phyloP scores from a whole-genome alignment of 1,140 invertebrate genomes.

The Papilio machaon region DNA sequence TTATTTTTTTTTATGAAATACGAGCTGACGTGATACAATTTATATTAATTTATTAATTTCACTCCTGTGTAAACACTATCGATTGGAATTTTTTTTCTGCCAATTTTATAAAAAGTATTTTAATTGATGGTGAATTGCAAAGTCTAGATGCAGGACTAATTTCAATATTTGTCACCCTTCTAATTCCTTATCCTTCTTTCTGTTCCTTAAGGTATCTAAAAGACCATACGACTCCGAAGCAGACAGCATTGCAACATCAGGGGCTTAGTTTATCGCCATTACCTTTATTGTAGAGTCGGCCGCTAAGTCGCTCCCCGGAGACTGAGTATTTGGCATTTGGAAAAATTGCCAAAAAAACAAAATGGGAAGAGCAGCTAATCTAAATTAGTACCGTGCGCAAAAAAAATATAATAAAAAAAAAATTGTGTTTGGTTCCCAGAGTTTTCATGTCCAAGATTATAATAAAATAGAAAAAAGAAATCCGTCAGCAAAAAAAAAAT shows the following conservation, averaged over 20 bases:
- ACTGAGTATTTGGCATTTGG: constrained; percentile 61
- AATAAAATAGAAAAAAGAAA: neutral
- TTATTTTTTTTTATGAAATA: constrained; percentile 16
- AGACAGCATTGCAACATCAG: neutral
- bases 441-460: neutral
- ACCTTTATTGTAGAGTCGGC: constrained; percentile 45
- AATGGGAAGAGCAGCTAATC: constrained; percentile 63
- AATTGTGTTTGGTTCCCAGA: no score
- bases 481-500: no score
- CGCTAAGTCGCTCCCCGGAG: constrained; percentile 59
- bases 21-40: neutral
- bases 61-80: neutral
- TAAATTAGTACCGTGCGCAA: constrained; percentile 66
- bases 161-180: no score
- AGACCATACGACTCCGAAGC: neutral
- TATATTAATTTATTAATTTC: neutral
- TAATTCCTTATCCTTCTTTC: no score
- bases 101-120: no score
- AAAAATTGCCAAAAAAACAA: constrained; percentile 66
- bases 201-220: neutral
- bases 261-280: constrained; percentile 14
- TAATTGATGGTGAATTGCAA: no score
- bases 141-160: no score
- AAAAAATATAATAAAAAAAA: constrained; percentile 15
- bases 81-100: neutral